Evolutionary conservation across 2,888 invertebrate species (phyloP).

Genomic region (Gymnocheta viridis): DNA sequence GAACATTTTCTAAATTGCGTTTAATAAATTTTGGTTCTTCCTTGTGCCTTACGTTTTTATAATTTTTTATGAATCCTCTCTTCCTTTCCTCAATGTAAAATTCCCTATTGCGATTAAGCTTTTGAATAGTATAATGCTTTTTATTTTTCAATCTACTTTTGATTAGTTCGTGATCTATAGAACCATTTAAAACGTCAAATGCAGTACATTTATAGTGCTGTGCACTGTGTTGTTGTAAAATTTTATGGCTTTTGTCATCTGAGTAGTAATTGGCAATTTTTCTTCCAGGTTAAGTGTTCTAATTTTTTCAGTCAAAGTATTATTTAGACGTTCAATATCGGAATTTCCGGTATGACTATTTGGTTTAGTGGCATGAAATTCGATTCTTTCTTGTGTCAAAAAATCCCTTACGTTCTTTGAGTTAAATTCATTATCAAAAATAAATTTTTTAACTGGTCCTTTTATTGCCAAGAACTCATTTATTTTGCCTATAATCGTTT

Average conservation of each 20-base stretch:
- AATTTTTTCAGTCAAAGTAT: too few relatives aligned
- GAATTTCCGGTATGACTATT: too few relatives aligned
- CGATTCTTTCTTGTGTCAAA: too few relatives aligned
- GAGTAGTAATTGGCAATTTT: too few relatives aligned
- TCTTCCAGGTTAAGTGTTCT: too few relatives aligned
- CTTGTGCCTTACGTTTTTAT: background rate
- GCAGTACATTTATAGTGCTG: background rate
- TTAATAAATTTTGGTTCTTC: background rate
- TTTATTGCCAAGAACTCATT: slow-evolving; percentile 42
- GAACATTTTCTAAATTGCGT: too few relatives aligned
- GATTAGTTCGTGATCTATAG: background rate
- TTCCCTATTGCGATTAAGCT: too few relatives aligned
- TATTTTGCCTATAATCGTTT: slow-evolving; percentile 44
- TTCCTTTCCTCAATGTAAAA: too few relatives aligned
- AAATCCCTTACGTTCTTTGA: slow-evolving; percentile 38
- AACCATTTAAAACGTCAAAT: background rate
- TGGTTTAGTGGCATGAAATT: too few relatives aligned
- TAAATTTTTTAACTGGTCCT: slow-evolving; percentile 25
- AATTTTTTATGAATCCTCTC: background rate
- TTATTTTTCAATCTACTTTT: background rate
- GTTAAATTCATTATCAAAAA: too few relatives aligned
- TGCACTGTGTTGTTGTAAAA: background rate
- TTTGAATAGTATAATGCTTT: background rate
- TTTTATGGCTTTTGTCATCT: background rate
- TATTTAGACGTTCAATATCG: too few relatives aligned